phyloP scores from a whole-genome alignment of 23 tunicate species.

The Styela clava region DNA sequence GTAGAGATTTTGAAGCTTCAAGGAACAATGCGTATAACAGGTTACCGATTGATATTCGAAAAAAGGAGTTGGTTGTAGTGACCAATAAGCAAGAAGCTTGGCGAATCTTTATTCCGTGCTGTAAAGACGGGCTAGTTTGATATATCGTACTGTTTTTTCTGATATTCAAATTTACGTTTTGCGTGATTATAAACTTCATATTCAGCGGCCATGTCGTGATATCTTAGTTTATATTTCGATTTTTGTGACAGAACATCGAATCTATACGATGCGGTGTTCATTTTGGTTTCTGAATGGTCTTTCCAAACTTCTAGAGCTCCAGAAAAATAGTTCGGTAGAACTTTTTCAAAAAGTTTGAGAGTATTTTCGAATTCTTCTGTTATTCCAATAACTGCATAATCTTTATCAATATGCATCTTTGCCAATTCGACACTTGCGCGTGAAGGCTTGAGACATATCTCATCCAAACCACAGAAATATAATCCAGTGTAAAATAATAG shows the following conservation, averaged over 20 bases:
- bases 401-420: slow-evolving; percentile 7
- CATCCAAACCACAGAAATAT: background rate
- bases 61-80: too few relatives aligned
- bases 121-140: too few relatives aligned
- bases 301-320: slow-evolving; percentile 29
- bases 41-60: too few relatives aligned
- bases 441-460: background rate
- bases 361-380: slow-evolving; percentile 35
- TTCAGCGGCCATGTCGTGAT: background rate
- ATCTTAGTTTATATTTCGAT: background rate
- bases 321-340: slow-evolving; percentile 31
- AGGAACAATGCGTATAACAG: too few relatives aligned
- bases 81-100: too few relatives aligned
- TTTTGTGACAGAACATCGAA: background rate
- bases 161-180: background rate
- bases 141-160: background rate
- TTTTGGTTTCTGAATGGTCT: background rate
- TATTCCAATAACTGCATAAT: slow-evolving; percentile 24
- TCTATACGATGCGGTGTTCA: background rate
- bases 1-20: too few relatives aligned
- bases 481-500: background rate
- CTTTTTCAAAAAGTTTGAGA: slow-evolving; percentile 18
- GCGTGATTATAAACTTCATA: slow-evolving; percentile 6
- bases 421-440: slow-evolving; percentile 5
- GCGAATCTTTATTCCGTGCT: too few relatives aligned